Evolutionary conservation across 2,888 invertebrate genomes (phyloP).

Genomic region (Ormyrus pomaceus): DNA sequence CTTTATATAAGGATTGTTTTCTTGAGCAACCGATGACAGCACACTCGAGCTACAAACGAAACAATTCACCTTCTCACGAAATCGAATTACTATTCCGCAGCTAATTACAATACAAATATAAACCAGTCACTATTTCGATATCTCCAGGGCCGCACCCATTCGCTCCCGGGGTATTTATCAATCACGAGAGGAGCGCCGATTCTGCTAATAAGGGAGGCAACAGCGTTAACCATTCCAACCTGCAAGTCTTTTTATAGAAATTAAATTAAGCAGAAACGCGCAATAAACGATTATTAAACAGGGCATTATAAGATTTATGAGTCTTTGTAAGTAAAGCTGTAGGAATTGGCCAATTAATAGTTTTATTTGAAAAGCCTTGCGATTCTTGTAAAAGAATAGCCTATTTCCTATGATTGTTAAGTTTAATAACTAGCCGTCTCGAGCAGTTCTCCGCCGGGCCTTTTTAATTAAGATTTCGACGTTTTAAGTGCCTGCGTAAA

Average conservation of each 20-base stretch:
- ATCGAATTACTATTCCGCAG: conserved; percentile 40
- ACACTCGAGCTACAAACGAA: not conserved
- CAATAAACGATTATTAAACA: too few species aligned
- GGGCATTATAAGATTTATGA: too few species aligned
- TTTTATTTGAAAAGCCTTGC: too few species aligned
- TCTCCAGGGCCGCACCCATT: conserved; percentile 58
- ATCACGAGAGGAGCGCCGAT: conserved; percentile 13
- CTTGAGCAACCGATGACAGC: conserved; percentile 11
- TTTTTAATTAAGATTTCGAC: conserved; percentile 6
- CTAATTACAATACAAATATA: conserved; percentile 59
- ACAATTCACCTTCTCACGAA: not conserved
- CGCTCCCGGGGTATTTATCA: conserved; percentile 27
- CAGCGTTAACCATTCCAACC: too few species aligned
- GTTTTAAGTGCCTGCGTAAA: conserved; percentile 7
- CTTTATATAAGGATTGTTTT: not conserved
- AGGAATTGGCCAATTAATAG: too few species aligned
- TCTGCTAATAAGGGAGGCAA: too few species aligned
- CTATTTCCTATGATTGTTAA: too few species aligned
- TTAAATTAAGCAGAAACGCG: too few species aligned
- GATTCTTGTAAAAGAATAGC: too few species aligned
- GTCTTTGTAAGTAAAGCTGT: too few species aligned
- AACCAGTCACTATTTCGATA: conserved; percentile 63
- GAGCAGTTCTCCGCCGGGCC: not conserved
- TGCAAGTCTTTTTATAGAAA: too few species aligned
- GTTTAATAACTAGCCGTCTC: too few species aligned